Base-by-base conservation (phyloP, 2,888 invertebrate genomes). In the Frankliniella fusca region DNA sequence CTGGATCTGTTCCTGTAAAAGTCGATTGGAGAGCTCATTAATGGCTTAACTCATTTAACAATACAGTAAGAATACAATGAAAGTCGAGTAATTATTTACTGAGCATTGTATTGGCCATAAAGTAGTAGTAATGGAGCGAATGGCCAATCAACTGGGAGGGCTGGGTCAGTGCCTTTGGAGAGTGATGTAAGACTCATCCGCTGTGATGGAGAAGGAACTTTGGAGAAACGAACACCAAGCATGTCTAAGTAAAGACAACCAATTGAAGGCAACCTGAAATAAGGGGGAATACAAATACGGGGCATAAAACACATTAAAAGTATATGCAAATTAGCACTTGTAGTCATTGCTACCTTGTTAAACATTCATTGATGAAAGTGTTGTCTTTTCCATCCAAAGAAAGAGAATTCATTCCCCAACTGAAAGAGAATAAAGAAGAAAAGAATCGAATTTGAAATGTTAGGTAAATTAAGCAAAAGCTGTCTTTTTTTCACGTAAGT, bases 141-240 rank as follows among this genome's bases (percentile, higher is more conserved):
- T 18, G 94, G 92, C 95, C 95, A 95, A 86, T 95, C 95, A 81
- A 91, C 90, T 0, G 95, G 94, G 84, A 95, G 89, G 20, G 94
- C 91, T 18, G 93, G 92, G 81, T 92, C 91, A 84, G 84, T 83
- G 3, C 85, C 85, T 48, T 84, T 83, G 23, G 84, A 82, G n/a
- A 82, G 48, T 8, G 84, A 83, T 48, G 84, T 84, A 48, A 85
- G 27, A 76, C 70, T 76, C 27, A 23, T 76, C 23, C 70, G n/a
- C 70, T 76, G 70, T 27, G 27, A 23, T 27, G 70, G 70, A 23
- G 70, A 27, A 7, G 27, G 70, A 23, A 23, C 70, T 27, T 76
- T 76, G 12, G 23, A 76, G 70, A 76, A 76, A 27, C 70, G 70
- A 23, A 76, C 70, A 27, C 70, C 70, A 76, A 76, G 70, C 27